These are phyloP conservation scores for Hemiscyllium ocellatum DNA, from an alignment of 2,113 vertebrate species.

Conservation along the genomic window DNA sequence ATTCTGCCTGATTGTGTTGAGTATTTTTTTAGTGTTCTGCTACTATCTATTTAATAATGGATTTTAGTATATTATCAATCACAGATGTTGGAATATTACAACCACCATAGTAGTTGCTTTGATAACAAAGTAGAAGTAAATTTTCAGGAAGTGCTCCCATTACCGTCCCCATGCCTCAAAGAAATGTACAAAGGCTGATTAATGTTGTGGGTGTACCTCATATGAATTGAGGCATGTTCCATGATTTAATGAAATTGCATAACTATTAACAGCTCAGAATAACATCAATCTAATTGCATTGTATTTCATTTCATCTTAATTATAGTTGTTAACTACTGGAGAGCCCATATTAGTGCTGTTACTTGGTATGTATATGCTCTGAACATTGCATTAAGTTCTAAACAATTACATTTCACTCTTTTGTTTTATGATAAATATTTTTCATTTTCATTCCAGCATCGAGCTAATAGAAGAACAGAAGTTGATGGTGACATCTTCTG, in stretches of 20 bases:
- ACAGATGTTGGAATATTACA: too few species aligned
- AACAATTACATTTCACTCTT: background rate
- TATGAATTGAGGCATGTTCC: background rate
- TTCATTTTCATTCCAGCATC: slow-evolving; percentile 47
- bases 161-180: too few species aligned
- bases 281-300: background rate
- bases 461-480: slow-evolving; percentile 58
- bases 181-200: background rate
- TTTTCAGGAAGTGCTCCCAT: background rate
- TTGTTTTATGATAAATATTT: background rate
- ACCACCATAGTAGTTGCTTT: too few species aligned
- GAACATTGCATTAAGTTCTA: background rate
- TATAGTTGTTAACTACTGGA: slow-evolving; percentile 50
- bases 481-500: slow-evolving; percentile 58
- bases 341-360: slow-evolving; percentile 53
- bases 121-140: too few species aligned
- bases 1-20: too few species aligned
- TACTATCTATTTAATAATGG: too few species aligned
- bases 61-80: too few species aligned
- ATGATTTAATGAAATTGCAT: background rate
- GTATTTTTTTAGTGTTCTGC: too few species aligned
- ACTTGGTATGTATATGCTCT: slow-evolving; percentile 52
- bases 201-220: background rate
- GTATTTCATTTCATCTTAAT: background rate
- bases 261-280: background rate